Evolutionary conservation across 1,140 invertebrate species (phyloP).

Genomic region (Antheraea mylitta): DNA sequence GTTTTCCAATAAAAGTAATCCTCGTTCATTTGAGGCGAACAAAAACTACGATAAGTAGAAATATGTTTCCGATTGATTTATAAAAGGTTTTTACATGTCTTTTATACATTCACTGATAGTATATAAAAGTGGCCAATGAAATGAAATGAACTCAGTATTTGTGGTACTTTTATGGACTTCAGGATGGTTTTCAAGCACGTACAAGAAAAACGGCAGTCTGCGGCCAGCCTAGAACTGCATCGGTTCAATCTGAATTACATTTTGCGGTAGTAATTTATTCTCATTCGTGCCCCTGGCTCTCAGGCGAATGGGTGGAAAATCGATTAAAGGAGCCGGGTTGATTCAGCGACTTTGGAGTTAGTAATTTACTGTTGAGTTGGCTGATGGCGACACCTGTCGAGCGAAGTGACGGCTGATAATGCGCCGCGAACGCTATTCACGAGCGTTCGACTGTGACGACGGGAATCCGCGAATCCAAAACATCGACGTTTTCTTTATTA

Average conservation of each 20-base stretch:
- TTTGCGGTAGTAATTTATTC: constrained; percentile 38
- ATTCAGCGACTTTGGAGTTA: constrained; percentile 75
- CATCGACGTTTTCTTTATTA: neutral
- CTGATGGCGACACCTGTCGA: constrained; percentile 77
- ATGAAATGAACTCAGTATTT: neutral
- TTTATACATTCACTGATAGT: neutral
- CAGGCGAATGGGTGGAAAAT: constrained; percentile 67
- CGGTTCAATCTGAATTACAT: constrained; percentile 15
- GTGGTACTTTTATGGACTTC: neutral
- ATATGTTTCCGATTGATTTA: neutral
- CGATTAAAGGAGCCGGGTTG: constrained; percentile 70
- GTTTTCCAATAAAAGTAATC: neutral
- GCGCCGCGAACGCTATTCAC: constrained; percentile 71
- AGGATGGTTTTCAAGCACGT: neutral
- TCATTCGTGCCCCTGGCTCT: constrained; percentile 48
- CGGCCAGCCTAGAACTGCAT: constrained; percentile 8
- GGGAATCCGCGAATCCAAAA: neutral
- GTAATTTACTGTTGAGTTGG: constrained; percentile 78
- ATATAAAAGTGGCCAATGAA: neutral
- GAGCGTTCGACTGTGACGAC: constrained; percentile 39
- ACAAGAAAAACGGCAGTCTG: neutral
- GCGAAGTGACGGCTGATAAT: constrained; percentile 75
- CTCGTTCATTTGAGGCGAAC: neutral
- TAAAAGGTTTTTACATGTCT: neutral
- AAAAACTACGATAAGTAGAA: neutral